Evolutionary conservation across 2,113 vertebrate genomes (phyloP).

Genomic region (Indicator indicator): DNA sequence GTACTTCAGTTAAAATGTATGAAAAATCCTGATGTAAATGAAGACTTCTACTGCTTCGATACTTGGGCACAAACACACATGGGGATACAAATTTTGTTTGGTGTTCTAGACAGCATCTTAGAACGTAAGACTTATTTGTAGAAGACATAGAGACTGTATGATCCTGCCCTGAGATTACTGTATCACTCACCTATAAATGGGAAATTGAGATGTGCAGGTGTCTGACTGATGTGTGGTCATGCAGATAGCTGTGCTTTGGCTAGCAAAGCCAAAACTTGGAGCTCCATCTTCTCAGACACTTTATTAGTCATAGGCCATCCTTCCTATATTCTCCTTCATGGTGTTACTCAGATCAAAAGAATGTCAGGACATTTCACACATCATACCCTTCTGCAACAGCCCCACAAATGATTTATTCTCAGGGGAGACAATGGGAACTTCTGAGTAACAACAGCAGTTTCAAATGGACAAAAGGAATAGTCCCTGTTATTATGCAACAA

Average conservation of each 20-base stretch:
- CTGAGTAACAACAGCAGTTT: background rate
- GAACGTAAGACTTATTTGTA: background rate
- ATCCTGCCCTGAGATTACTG: background rate
- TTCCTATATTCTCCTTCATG: background rate
- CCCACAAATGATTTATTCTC: background rate
- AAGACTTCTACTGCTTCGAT: background rate
- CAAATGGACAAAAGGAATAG: background rate
- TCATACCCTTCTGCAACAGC: background rate
- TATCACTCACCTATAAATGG: background rate
- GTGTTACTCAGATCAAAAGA: background rate
- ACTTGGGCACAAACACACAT: background rate
- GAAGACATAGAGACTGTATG: background rate
- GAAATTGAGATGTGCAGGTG: background rate
- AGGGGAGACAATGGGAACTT: background rate
- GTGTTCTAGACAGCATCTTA: background rate
- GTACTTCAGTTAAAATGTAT: background rate
- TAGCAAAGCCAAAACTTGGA: background rate
- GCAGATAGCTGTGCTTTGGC: background rate
- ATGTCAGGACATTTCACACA: background rate
- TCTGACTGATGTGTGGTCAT: fast-evolving
- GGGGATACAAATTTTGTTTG: background rate
- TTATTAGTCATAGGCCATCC: background rate
- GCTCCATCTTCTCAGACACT: background rate
- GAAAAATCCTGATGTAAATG: background rate
- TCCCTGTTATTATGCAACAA: background rate